Evolutionary conservation across 2,888 invertebrate species (phyloP), one percentile per base, ranked within the genome.

Genomic region (Brachycybe producta): DNA sequence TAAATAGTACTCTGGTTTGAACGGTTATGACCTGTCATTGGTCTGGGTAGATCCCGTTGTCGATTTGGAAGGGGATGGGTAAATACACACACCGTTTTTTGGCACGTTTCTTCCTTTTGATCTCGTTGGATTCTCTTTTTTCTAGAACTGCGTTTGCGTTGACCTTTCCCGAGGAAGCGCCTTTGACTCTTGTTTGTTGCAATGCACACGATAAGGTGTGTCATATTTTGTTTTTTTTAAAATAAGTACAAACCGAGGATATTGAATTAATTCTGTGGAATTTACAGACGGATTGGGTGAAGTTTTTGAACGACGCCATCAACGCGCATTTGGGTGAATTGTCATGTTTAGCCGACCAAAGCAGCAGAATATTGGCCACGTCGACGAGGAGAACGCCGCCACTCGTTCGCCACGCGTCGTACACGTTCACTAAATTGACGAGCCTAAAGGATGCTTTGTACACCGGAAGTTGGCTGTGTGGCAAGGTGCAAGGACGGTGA

Each of bases 401-500:
- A 0, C 70, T 77, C 35, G 70, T 78, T 3, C 75, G 90, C 45
- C 78, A 78, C 32, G 83, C 84, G 0, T 74, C 73, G 17, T 80
- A 84, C 61, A 74, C 76, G 1, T 88, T 83, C 64, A 75, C 76
- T 8, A 84, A 82, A 64, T 78, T 75, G 63, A 65, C 74, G 1
- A 74, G 75, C 60, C 85, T 77, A 61, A 81, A 84, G 64, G 82
- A 82, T 58, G 83, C 85, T 0, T 80, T 76, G 56, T 90, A 87
- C 59, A 75, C 72, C 47, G 91, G 76, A 0, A 73, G 80, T 51
- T 91, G 90, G 90, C 66, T 78, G 53, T 80, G 79, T 62, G 87
- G 84, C 0, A 81, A 84, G 62, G 73, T 87, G 61, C 84, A 90
- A 64, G 91, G 90, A 0, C 73, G 74, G 62, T 68, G 53, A 60